Percentiles rank a stretch among this genome's conserved stretches.
Conservation (phyloP, 2,797 vertebrate species). For the Cirrhinus molitorella region DNA sequence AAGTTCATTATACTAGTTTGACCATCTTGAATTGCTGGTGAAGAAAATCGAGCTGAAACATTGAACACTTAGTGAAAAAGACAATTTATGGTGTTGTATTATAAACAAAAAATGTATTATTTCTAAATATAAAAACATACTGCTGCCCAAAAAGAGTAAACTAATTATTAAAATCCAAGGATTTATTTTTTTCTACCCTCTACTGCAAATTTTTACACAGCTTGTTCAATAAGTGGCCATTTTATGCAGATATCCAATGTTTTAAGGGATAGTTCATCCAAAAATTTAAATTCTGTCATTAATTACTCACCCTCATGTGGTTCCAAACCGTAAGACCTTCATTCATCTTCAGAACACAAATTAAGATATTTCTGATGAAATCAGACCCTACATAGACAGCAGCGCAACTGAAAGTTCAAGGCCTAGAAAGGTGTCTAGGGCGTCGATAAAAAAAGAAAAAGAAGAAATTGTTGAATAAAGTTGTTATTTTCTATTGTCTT, state of each 20-base stretch:
- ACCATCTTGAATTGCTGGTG: background rate
- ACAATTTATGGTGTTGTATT: background rate
- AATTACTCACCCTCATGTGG: too few relatives aligned
- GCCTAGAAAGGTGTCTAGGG: too few relatives aligned
- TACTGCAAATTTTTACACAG: background rate
- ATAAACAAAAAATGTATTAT: background rate
- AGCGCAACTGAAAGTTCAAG: too few relatives aligned
- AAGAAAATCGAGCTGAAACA: background rate
- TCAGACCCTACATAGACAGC: too few relatives aligned
- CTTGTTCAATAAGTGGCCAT: background rate
- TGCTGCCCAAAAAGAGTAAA: background rate
- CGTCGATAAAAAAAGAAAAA: too few relatives aligned
- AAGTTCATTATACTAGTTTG: background rate
- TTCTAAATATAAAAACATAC: background rate
- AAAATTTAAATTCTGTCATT: too few relatives aligned
- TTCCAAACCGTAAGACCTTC: too few relatives aligned
- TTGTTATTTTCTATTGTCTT: too few relatives aligned
- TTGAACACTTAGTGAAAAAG: background rate
- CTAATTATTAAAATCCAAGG: background rate
- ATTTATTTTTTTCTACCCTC: background rate
- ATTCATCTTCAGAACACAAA: too few relatives aligned
- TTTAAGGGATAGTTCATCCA: too few relatives aligned
- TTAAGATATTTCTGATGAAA: too few relatives aligned
- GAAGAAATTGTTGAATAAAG: too few relatives aligned
- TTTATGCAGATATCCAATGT: background rate